Conservation (phyloP, 2,113 vertebrate species). For the Taurulus bubalis region DNA sequence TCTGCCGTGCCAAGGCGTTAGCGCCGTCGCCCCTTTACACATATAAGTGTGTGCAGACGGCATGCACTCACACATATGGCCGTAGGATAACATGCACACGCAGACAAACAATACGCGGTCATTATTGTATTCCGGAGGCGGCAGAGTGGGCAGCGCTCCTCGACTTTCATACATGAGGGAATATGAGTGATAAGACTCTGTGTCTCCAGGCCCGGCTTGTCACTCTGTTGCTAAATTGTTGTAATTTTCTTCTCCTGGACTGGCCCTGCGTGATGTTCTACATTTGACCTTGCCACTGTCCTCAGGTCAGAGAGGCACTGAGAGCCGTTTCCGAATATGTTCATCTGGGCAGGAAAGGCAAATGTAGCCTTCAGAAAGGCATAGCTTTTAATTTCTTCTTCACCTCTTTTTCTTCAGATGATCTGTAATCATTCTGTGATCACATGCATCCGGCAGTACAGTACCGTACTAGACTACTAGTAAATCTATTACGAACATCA, state of each 20-base stretch:
- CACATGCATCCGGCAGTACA: not conserved
- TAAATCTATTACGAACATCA: not conserved
- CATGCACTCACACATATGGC: not conserved
- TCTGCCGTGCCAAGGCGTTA: not conserved
- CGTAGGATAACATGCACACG: not conserved
- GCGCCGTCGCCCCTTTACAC: not conserved
- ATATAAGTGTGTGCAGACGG: not conserved
- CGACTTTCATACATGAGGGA: constrained; percentile 61
- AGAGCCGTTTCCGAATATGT: not conserved
- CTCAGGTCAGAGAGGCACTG: constrained; percentile 30
- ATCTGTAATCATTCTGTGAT: not conserved
- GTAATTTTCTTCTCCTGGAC: constrained; percentile 62
- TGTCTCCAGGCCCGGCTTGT: constrained; percentile 58
- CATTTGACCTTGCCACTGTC: constrained; percentile 52
- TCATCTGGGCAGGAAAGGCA: not conserved
- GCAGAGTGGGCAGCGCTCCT: constrained; percentile 46
- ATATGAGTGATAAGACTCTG: constrained; percentile 65
- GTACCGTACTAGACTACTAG: not conserved
- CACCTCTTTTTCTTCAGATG: not conserved
- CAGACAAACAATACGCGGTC: constrained; percentile 21
- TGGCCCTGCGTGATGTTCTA: constrained; percentile 37
- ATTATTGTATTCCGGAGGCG: constrained; percentile 46
- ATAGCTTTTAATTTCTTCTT: not conserved
- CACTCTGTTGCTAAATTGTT: constrained; percentile 67
- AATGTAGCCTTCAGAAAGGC: not conserved